These are phyloP conservation scores for Muraenolepis orangiensis DNA, from an alignment of 2,797 vertebrate species.

Conservation along the genomic window DNA sequence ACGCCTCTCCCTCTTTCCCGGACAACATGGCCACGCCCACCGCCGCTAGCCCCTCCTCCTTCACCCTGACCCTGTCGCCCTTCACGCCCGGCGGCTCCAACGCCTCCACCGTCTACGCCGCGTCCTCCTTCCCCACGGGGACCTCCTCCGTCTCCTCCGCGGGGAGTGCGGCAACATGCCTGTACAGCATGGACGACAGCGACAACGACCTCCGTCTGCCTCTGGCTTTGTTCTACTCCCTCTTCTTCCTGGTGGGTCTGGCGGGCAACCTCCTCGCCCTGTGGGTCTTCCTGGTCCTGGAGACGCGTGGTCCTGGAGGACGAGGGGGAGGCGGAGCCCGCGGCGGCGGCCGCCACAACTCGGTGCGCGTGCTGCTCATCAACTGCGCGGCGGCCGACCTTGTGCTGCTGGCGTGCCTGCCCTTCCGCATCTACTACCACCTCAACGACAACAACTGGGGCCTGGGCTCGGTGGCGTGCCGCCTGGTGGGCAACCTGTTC, in stretches of 20 bases:
- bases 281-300: slow-evolving; percentile 84
- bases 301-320: slow-evolving; percentile 21
- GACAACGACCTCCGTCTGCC: slow-evolving; percentile 66
- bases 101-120: neutral
- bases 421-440: slow-evolving; percentile 87
- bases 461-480: slow-evolving; percentile 78
- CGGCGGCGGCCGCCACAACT: slow-evolving; percentile 77
- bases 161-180: no score
- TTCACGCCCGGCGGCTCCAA: neutral
- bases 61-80: neutral
- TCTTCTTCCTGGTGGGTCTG: slow-evolving; percentile 85
- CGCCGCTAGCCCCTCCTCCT: neutral
- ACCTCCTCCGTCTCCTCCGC: neutral
- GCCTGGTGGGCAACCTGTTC: slow-evolving; percentile 81
- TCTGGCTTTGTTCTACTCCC: slow-evolving; percentile 73
- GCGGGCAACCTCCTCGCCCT: slow-evolving; percentile 85
- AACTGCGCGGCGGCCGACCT: slow-evolving; percentile 89
- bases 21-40: slow-evolving; percentile 27
- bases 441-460: slow-evolving; percentile 74
- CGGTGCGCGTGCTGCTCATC: slow-evolving; percentile 88
- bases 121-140: neutral
- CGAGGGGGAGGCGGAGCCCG: no score
- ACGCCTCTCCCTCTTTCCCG: neutral
- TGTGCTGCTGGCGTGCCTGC: slow-evolving; percentile 85
- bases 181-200: slow-evolving; percentile 58